Evolutionary conservation across 2,888 invertebrate species (phyloP), one percentile per base, ranked within the genome.

Genomic region (Andrena minutula): DNA sequence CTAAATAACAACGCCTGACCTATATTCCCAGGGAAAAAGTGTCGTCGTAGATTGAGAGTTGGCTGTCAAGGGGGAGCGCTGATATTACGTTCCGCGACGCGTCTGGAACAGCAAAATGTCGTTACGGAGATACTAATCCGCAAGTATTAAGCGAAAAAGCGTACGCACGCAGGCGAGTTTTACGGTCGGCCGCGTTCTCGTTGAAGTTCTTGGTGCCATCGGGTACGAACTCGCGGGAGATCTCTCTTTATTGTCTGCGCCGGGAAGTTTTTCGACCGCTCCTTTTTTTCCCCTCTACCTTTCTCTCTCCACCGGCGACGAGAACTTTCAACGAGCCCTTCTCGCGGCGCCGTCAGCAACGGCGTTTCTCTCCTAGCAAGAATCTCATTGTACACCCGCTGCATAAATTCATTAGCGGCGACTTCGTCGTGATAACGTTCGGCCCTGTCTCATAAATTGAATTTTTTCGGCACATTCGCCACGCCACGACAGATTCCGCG

Each of bases 331-430:
- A 74, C 76, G 79, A 79, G 68, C 68, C 53, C 63, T 70, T 73
- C 73, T 49, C 47, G 60, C 65, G 49, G n/a, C 28, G 30, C 23
- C 68, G 74, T 70, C 49, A 72, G 28, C n/a, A 30, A 75, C 60
- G 78, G 47, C 75, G 35, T 64, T 73, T 77, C 74, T 69, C 73
- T 49, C 58, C 32, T 16, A 26, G 64, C 60, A 35, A 56, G 75
- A 41, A 74, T 75, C 74, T 77, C 79, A 75, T 79, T 83, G 73
- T 70, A 23, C 47, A 53, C 41, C 41, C 60, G 32, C 58, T 65
- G 72, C 56, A 83, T 73, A 86, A 75, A 82, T 82, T 83, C 73
- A 85, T 85, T 77, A 86, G 70, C 30, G 58, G 32, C 51, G 61
- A 66, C 58, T 60, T 61, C 32, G 49, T 6, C 26, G 35, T 26